Conservation (phyloP, 2,888 invertebrate species). For the Phania funesta region DNA sequence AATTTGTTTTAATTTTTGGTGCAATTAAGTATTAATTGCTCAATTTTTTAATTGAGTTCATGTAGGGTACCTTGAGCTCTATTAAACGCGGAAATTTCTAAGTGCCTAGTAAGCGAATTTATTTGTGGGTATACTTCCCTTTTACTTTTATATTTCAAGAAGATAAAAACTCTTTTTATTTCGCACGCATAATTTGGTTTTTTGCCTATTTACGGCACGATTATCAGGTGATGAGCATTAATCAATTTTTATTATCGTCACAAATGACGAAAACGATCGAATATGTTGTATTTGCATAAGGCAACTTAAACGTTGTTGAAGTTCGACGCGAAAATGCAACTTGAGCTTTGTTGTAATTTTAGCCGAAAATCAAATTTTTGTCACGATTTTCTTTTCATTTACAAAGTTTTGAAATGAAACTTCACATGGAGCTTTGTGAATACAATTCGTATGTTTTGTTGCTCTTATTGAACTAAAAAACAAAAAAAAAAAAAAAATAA, state of each 20-base stretch:
- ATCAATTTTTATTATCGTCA: constrained; percentile 12
- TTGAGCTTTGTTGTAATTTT: not conserved
- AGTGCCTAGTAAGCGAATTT: too few relatives aligned
- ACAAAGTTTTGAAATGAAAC: not conserved
- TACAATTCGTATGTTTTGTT: too few relatives aligned
- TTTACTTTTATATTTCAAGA: not conserved
- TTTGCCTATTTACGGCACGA: constrained; percentile 8
- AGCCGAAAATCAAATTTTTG: not conserved
- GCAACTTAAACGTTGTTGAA: not conserved
- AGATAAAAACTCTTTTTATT: not conserved
- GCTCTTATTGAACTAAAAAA: too few relatives aligned
- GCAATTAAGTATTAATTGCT: too few relatives aligned
- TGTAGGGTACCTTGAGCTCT: too few relatives aligned
- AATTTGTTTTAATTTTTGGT: too few relatives aligned
- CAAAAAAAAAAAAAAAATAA: too few relatives aligned
- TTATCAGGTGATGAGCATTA: constrained; percentile 23
- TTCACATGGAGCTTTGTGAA: not conserved
- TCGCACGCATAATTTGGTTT: constrained; percentile 32
- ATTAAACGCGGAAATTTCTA: too few relatives aligned
- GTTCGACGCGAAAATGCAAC: not conserved
- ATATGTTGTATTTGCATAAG: constrained; percentile 27
- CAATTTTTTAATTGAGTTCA: too few relatives aligned
- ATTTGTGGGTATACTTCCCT: constrained; percentile 1
- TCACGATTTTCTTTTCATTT: constrained; percentile 26
- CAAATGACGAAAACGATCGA: constrained; percentile 16